Evolutionary conservation across 2,888 invertebrate species (phyloP), one percentile per base, ranked within the genome.

Genomic region (Leptinotarsa peninsularis): DNA sequence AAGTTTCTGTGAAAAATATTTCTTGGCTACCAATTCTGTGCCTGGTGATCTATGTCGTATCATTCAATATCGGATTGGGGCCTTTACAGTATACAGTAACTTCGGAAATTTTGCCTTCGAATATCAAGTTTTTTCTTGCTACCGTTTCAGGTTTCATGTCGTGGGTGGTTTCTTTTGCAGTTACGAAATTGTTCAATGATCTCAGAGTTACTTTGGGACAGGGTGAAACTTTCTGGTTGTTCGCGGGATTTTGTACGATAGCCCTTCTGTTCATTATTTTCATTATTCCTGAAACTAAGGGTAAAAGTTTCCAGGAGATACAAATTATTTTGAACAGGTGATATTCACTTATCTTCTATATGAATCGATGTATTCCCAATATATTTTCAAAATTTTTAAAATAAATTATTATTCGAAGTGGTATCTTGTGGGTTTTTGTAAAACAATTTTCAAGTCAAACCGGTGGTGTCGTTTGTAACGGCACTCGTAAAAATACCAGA

Each of bases 231-330:
- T 95, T 94, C 89, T 94, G 94, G 91, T 87, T 94, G 56, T 95
- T 94, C 86, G 92, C 91, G 2, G 79, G 76, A 10, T 80, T 81
- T 68, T 83, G 81, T 72, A 60, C 80, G 10, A 21, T 79, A 13
- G 80, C 78, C 0, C 69, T 80, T 23, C 66, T 83, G 58, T 84
- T 83, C 75, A 80, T 82, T 52, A 73, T 80, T 49, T 78, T 81
- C 72, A 76, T 82, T 17, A 79, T 84, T 66, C 83, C 83, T n/a
- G 83, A 97, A 89, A 97, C 97, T 0, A 96, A 95, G 88, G 96
- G 96, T 21, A 94, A 95, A 89, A 94, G 94, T 82, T 91, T 97
- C 82, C 93, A 94, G 83, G 93, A 97, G 88, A 97, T 97, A 77
- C 94, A 95, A 87, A 91, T 67, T 13, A 82, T 83, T 74, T 77